Evolutionary conservation across 2,888 invertebrate genomes (phyloP).

Genomic region (Abrostola triplasia): DNA sequence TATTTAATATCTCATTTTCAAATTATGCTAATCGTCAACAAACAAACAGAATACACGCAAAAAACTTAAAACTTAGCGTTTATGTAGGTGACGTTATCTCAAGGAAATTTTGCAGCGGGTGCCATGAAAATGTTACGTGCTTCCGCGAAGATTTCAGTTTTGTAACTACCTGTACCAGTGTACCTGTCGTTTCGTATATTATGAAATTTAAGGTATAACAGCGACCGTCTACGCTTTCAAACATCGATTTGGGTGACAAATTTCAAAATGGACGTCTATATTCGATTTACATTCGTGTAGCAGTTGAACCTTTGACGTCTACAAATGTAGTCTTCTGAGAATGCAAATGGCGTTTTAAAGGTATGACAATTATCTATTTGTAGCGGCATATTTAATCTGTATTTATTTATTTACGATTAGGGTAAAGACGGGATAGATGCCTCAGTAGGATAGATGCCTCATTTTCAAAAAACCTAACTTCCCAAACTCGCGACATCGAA

Average conservation of each 20-base stretch:
- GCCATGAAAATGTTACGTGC: conserved; percentile 72
- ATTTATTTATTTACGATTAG: background rate
- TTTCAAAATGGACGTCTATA: conserved; percentile 45
- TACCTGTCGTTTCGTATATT: conserved; percentile 63
- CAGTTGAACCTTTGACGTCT: conserved; percentile 33
- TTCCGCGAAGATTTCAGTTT: conserved; percentile 64
- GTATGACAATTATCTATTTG: no score
- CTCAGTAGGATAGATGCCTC: no score
- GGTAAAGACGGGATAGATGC: no score
- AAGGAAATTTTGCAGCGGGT: conserved; percentile 66
- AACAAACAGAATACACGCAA: conserved; percentile 40
- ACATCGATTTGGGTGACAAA: conserved; percentile 50
- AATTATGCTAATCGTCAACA: conserved; percentile 39
- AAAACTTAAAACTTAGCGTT: conserved; percentile 61
- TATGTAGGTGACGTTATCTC: conserved; percentile 65
- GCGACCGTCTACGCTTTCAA: conserved; percentile 42
- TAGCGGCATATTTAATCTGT: background rate
- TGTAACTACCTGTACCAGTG: conserved; percentile 65
- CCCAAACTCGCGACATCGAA: no score
- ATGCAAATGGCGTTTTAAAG: no score
- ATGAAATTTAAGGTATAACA: conserved; percentile 51
- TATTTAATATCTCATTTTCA: conserved; percentile 25
- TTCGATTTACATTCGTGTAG: conserved; percentile 34
- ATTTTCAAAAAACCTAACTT: no score
- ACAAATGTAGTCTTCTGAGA: background rate